These are phyloP conservation scores for Myrmecophaga tridactyla DNA, from an alignment of 2,113 vertebrate genomes.

Conservation along the genomic window DNA sequence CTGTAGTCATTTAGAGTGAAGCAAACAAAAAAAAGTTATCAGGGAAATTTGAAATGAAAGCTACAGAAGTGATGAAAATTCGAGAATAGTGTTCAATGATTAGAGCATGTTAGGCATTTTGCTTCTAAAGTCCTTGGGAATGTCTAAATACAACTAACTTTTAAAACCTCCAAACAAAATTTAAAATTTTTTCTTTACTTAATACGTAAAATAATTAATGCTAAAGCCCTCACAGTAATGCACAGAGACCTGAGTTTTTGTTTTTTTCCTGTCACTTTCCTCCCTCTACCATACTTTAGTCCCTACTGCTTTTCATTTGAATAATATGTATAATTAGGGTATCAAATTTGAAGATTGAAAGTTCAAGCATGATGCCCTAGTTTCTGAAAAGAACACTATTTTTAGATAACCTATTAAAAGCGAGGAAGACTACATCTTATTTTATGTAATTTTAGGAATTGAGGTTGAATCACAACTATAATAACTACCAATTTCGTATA, in stretches of 20 bases:
- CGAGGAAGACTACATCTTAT: background rate
- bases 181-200: background rate
- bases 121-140: background rate
- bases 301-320: background rate
- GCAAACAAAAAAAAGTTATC: background rate
- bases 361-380: background rate
- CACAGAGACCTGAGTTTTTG: background rate
- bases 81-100: background rate
- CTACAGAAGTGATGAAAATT: background rate
- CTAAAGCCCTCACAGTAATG: background rate
- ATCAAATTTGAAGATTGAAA: conserved; percentile 39
- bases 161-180: background rate
- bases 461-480: background rate
- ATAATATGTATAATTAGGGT: background rate
- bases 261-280: background rate
- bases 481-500: background rate
- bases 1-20: background rate
- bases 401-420: conserved; percentile 26
- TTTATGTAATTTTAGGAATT: background rate
- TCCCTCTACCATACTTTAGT: background rate
- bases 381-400: conserved; percentile 2
- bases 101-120: background rate
- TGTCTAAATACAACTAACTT: background rate
- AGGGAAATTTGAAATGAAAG: background rate
- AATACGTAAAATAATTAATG: background rate